A percentile compares a stretch with the other conserved stretches of the same genome.
phyloP scores from a whole-genome alignment of 2,888 invertebrate genomes.

The Liodrosophila aerea region DNA sequence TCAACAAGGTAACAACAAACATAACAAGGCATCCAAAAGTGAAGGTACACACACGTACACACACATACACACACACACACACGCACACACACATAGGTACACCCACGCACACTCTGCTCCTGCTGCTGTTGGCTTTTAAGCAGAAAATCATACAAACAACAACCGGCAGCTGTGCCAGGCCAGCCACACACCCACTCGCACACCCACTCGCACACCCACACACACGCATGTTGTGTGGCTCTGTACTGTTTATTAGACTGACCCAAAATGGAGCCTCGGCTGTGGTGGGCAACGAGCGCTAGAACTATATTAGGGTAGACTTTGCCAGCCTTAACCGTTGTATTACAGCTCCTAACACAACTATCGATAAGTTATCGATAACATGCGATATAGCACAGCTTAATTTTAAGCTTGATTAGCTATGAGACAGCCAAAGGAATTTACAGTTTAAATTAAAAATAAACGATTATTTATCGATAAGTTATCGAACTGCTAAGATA shows the following conservation, averaged over 20 bases:
- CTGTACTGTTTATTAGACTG: slow-evolving; percentile 73
- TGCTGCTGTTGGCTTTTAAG: slow-evolving; percentile 64
- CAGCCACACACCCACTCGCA: slow-evolving; percentile 10
- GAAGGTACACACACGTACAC: slow-evolving; percentile 14
- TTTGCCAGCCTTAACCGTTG: too few species aligned
- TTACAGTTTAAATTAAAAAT: too few species aligned
- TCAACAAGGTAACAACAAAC: slow-evolving; percentile 76
- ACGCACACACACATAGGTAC: slow-evolving; percentile 7
- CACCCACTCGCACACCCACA: too few species aligned
- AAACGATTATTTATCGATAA: too few species aligned
- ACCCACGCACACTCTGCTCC: slow-evolving; percentile 11
- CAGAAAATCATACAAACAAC: slow-evolving; percentile 64
- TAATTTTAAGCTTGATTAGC: too few species aligned
- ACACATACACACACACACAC: slow-evolving; percentile 13
- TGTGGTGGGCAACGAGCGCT: too few species aligned
- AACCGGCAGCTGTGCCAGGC: slow-evolving; percentile 34
- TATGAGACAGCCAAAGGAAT: too few species aligned
- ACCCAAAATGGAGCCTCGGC: slow-evolving; percentile 72
- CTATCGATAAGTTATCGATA: too few species aligned
- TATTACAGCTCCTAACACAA: too few species aligned
- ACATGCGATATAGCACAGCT: too few species aligned
- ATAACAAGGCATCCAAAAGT: slow-evolving; percentile 46
- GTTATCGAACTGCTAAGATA: too few species aligned
- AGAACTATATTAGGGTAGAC: slow-evolving; percentile 53
- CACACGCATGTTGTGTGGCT: neutral